These are phyloP conservation scores for Hypanus sabinus DNA, from an alignment of 2,113 vertebrate species.

Conservation along the genomic window DNA sequence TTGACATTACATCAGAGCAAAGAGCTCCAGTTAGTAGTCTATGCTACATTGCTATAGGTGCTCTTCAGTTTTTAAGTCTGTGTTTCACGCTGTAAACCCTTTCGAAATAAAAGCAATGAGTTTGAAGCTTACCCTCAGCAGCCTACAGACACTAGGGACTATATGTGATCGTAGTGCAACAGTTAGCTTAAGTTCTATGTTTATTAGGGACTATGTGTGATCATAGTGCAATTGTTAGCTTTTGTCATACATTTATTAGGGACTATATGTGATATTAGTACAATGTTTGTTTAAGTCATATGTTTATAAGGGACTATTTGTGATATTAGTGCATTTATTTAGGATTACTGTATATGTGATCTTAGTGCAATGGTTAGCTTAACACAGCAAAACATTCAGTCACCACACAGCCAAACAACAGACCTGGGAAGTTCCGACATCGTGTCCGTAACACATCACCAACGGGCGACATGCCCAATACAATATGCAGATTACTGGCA, in stretches of 20 bases:
- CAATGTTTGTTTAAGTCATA: too few species aligned
- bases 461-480: conserved; percentile 87
- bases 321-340: too few species aligned
- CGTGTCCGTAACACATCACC: conserved; percentile 78
- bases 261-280: too few species aligned
- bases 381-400: conserved; percentile 8
- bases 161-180: background rate
- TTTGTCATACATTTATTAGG: background rate
- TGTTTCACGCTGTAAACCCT: background rate
- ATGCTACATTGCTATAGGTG: too few species aligned
- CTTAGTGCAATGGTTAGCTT: background rate
- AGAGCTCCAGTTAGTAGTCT: too few species aligned
- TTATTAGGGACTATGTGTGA: too few species aligned
- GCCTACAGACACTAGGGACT: background rate
- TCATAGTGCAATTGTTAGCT: background rate
- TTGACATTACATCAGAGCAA: too few species aligned
- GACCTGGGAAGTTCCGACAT: conserved; percentile 94
- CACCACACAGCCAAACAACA: rapidly evolving
- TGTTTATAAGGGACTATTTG: too few species aligned
- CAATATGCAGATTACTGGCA: conserved; percentile 81
- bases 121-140: background rate
- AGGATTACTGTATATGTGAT: too few species aligned
- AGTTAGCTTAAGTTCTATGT: background rate
- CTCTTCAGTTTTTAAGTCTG: too few species aligned
- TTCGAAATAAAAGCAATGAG: background rate